phyloP scores from a whole-genome alignment of 1,140 invertebrate genomes.

The Phymorhynchus buccinoides region DNA sequence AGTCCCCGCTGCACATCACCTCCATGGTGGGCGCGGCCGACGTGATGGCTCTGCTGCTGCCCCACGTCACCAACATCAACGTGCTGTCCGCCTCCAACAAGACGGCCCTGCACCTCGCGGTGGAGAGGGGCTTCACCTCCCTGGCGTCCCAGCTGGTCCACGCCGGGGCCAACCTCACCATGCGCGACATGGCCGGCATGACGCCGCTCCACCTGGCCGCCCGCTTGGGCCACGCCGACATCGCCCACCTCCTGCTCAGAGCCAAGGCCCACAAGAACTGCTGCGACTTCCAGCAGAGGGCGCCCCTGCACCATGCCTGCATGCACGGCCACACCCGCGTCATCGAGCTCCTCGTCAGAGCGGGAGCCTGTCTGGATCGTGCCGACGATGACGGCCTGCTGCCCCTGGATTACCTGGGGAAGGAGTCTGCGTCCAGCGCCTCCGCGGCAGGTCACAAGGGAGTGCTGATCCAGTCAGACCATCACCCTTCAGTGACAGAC shows the following conservation, averaged over 20 bases:
- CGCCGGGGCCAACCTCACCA: constrained; percentile 60
- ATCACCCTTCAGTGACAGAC: neutral
- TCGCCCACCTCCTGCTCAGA: constrained; percentile 53
- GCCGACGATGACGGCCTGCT: constrained; percentile 55
- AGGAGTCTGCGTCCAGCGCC: no score
- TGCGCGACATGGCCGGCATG: constrained; percentile 63
- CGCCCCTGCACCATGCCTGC: constrained; percentile 61
- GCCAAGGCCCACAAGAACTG: constrained; percentile 57
- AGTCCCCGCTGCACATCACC: constrained; percentile 74
- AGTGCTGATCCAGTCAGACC: neutral
- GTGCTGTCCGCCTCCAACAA: constrained; percentile 59
- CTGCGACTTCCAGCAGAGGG: constrained; percentile 60
- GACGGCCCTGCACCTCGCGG: constrained; percentile 63
- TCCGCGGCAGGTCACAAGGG: no score
- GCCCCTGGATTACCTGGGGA: constrained; percentile 54
- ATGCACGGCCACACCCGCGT: constrained; percentile 46
- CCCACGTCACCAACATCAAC: constrained; percentile 83
- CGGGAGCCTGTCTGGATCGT: constrained; percentile 50
- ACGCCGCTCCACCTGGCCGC: constrained; percentile 63
- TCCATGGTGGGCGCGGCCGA: constrained; percentile 79
- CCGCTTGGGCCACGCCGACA: constrained; percentile 44
- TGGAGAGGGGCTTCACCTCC: constrained; percentile 51
- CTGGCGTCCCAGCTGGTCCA: constrained; percentile 56
- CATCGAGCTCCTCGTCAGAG: constrained; percentile 50
- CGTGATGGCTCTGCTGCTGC: constrained; percentile 83